These are phyloP conservation scores for Latrodectus geometricus DNA, from an alignment of 1,140 invertebrate genomes.

Conservation along the genomic window DNA sequence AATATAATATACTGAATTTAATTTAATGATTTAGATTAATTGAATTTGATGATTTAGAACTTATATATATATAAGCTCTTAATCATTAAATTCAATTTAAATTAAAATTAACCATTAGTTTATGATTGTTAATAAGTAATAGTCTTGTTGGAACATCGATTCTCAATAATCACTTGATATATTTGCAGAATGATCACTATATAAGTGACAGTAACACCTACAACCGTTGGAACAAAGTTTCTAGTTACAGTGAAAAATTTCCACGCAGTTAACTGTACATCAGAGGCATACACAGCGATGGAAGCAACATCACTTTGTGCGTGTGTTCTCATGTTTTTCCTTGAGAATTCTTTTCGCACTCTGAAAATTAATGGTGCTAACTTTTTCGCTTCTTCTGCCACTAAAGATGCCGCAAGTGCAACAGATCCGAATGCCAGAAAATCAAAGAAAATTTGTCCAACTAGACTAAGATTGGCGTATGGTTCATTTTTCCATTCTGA, in stretches of 20 bases:
- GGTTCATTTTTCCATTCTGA: neutral
- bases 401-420: slow-evolving; percentile 15
- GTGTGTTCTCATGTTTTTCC: neutral
- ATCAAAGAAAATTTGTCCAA: slow-evolving; percentile 18
- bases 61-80: no score
- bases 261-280: slow-evolving; percentile 42
- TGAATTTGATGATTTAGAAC: no score
- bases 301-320: slow-evolving; percentile 9
- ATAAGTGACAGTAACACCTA: slow-evolving; percentile 40
- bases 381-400: slow-evolving; percentile 36
- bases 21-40: no score
- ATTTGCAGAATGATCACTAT: slow-evolving; percentile 44
- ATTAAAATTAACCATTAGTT: no score
- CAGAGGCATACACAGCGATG: neutral
- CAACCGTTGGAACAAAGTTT: slow-evolving; percentile 22
- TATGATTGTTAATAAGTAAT: no score
- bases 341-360: neutral
- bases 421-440: slow-evolving; percentile 45
- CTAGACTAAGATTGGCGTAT: neutral
- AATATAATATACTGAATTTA: no score
- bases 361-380: neutral
- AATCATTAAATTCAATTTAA: no score
- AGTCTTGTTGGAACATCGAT: neutral
- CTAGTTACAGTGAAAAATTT: slow-evolving; percentile 42
- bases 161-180: slow-evolving; percentile 10